phyloP scores from a whole-genome alignment of 2,113 vertebrate genomes.

The Herpetotheres cachinnans region DNA sequence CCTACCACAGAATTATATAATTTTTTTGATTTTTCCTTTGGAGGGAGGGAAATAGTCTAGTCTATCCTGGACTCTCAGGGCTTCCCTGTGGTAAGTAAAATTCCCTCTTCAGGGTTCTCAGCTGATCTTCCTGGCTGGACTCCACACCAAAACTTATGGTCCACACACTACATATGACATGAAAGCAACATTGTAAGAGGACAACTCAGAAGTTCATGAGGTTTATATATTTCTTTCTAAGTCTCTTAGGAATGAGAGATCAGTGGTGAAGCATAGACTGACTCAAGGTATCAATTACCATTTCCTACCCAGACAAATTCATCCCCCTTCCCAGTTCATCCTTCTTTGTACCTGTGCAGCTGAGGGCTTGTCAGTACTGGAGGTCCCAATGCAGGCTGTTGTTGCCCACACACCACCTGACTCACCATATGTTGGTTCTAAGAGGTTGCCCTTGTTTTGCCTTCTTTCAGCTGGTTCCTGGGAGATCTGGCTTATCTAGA shows the following conservation, averaged over 20 bases:
- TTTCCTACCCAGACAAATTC: background rate
- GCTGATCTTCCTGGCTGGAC: background rate
- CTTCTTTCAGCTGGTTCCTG: background rate
- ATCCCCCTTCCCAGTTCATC: background rate
- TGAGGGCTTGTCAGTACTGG: background rate
- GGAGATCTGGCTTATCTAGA: background rate
- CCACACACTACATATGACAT: too few species aligned
- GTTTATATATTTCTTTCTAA: background rate
- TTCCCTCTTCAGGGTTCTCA: background rate
- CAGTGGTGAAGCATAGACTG: background rate
- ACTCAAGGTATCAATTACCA: background rate
- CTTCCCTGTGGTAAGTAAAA: background rate
- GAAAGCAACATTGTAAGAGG: background rate
- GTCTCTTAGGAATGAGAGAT: background rate
- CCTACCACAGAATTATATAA: rapidly evolving
- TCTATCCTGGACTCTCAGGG: background rate
- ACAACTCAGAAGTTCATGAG: background rate
- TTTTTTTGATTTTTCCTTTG: background rate
- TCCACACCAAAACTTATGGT: background rate
- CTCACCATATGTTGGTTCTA: background rate
- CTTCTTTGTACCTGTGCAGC: background rate
- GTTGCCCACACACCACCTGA: background rate
- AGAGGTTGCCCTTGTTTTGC: background rate
- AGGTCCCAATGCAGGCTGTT: background rate
- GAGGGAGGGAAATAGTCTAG: background rate